Percentiles rank a stretch among this genome's conserved stretches.
Conservation (phyloP, 2,113 vertebrate genomes). For the Solea solea region DNA sequence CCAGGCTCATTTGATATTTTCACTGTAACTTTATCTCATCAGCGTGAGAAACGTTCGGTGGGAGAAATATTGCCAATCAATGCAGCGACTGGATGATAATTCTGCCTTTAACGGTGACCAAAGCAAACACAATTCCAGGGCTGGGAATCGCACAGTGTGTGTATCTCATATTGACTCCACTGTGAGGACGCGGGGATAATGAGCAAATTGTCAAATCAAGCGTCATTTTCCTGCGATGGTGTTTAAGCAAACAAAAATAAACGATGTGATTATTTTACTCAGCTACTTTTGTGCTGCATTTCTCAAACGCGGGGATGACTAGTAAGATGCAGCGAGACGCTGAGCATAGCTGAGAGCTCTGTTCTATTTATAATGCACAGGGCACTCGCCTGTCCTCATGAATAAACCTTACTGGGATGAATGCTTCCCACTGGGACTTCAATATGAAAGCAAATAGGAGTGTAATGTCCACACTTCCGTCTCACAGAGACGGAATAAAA, state of each 20-base stretch:
- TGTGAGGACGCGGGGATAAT: background rate
- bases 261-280: background rate
- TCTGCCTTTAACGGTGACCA: constrained; percentile 22
- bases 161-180: constrained; percentile 26
- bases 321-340: constrained; percentile 47
- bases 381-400: constrained; percentile 72
- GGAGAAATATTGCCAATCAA: constrained; percentile 5
- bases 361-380: constrained; percentile 76
- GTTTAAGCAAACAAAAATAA: constrained; percentile 14
- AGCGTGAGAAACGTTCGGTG: constrained; percentile 12
- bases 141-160: constrained; percentile 16
- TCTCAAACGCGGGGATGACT: constrained; percentile 42
- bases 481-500: constrained; percentile 19
- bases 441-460: constrained; percentile 58
- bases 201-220: constrained; percentile 33
- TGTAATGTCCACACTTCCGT: constrained; percentile 61
- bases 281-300: constrained; percentile 5
- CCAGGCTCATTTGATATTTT: constrained; percentile 10
- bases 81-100: constrained; percentile 18
- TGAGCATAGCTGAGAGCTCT: constrained; percentile 55
- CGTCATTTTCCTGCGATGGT: constrained; percentile 4
- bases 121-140: constrained; percentile 28
- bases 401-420: constrained; percentile 74
- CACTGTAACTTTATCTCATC: constrained; percentile 18
- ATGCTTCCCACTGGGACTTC: constrained; percentile 67